Base-by-base conservation (phyloP, 1,140 invertebrate genomes). In the Zophobas atratus region DNA sequence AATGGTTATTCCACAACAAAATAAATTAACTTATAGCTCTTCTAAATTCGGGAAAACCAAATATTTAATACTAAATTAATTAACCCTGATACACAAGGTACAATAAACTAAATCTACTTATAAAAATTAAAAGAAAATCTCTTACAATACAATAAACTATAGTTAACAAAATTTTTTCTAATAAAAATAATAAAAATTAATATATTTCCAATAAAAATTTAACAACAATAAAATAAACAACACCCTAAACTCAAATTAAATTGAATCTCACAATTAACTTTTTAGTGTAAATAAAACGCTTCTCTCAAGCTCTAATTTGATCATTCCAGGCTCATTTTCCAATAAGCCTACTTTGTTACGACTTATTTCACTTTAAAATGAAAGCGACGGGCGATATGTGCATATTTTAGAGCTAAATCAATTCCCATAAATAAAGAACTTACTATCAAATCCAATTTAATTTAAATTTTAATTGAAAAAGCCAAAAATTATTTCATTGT, bases 311-410 rank as follows among this genome's bases (percentile, higher is more conserved):
- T 89, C 85, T 88, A 88, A 85, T 87, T 88, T 87, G 84, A 46
- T 46, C 53, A 74, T 88, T 88, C 89, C 87, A 91, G 89, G 88
- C 86, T 87, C 87, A 91, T 86, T 88, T 92, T 92, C 91, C 90
- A 90, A 87, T 91, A 92, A 85, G 84, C 88, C 89, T 91, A 92
- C 91, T 92, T 87, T 92, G 91, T 92, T 92, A 92, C 91, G 91
- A 92, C 91, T 92, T 92, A 89, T 91, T 88, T 88, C 87, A 88
- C 86, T 85, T 88, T 88, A 86, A 81, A 87, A 88, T 86, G 87
- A 90, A 88, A 92, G 86, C 87, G 91, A 92, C 90, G 90, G 90
- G 91, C 90, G 88, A 92, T 93, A 89, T 92, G 90, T 91, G 87
- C 89, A 89, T 88, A 88, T 86, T 86, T 46, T 46, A 46, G 43